Base-by-base conservation (phyloP, 37 sponge, comb jelly and placozoan species). In the Beroe forskalii region DNA sequence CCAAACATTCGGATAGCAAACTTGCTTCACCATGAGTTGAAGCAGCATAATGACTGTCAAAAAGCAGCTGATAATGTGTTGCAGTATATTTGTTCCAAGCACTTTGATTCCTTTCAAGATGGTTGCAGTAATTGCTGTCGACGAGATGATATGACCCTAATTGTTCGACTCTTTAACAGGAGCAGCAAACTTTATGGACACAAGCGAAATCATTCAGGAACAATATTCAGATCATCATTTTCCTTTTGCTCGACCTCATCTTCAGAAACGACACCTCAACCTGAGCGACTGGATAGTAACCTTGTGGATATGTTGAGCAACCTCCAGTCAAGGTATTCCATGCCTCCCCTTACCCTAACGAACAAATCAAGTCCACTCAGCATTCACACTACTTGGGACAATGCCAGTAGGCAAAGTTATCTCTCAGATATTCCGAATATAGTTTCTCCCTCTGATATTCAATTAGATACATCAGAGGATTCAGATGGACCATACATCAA, bases 121-220 rank as follows among this genome's bases (percentile, higher is more conserved):
- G 86, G 55, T 23, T 41, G 55, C 3, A 1, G 27, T 25, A 43
- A 43, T 12, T 80, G 86, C 28, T 41, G 55, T 24, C n/a, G 86
- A 24, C 39, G 86, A 41, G 86, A 80, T 23, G 86, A 80, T 80
- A 80, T 80, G 86, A 80, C 86, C 1, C 55, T 80, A 23, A 41
- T 38, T 23, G 55, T 80, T 19, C 86, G 86, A 41, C 55, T 80
- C 2, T 80, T 80, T 48, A 80, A 80, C 40, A 80, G 40, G 0
- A 43, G 48, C 48, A 44, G 23, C 48, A 80, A 44, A 23, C 55
- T 80, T 8, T 80, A 80, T 23, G 86, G 86, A 42, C 86, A 80
- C 55, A 80, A 80, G 42, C 86, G 86, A 6, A 80, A 80, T 25
- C 86, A 80, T 42, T 80, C 86, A n/a, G 86, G 86, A 43, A 80